Evolutionary conservation across 1,140 invertebrate genomes (phyloP).

Genomic region (Drosophila cardini): DNA sequence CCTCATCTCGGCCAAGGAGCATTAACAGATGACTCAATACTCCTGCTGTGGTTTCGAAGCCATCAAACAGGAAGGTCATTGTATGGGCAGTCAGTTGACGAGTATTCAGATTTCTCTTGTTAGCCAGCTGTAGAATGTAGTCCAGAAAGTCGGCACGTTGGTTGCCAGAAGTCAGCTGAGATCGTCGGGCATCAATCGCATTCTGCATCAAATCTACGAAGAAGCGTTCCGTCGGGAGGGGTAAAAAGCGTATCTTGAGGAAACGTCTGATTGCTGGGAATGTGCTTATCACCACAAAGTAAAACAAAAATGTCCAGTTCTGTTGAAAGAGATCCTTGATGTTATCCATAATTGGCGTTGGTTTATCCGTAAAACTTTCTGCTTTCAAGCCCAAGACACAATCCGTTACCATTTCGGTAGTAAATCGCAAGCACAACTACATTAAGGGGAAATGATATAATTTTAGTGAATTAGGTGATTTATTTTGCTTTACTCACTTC

Average conservation of each 20-base stretch:
- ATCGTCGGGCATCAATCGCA: slow-evolving; percentile 67
- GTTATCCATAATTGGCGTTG: slow-evolving; percentile 58
- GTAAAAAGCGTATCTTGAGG: slow-evolving; percentile 58
- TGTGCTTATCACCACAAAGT: slow-evolving; percentile 44
- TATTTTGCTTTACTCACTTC: slow-evolving; percentile 48
- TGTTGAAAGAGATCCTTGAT: slow-evolving; percentile 61
- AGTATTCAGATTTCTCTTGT: slow-evolving; percentile 65
- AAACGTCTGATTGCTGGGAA: slow-evolving; percentile 52
- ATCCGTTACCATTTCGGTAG: slow-evolving; percentile 85
- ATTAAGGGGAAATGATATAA: neutral
- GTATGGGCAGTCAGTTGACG: slow-evolving; percentile 59
- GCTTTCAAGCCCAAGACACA: slow-evolving; percentile 85
- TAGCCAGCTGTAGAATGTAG: slow-evolving; percentile 77
- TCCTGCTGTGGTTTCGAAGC: slow-evolving; percentile 76
- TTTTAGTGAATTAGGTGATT: neutral
- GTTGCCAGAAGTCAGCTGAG: slow-evolving; percentile 35
- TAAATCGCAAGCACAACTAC: slow-evolving; percentile 83
- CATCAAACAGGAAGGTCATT: slow-evolving; percentile 78
- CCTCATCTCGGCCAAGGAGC: slow-evolving; percentile 48
- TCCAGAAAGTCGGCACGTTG: slow-evolving; percentile 83
- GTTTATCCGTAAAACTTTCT: slow-evolving; percentile 70
- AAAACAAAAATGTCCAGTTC: slow-evolving; percentile 45
- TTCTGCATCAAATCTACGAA: slow-evolving; percentile 72
- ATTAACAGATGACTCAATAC: slow-evolving; percentile 15
- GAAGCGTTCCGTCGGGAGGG: slow-evolving; percentile 59